A percentile compares a stretch with the other conserved stretches of the same genome.
These are phyloP conservation scores for Brachionus paranguensis DNA, from an alignment of 1,140 invertebrate species.

Conservation along the genomic window DNA sequence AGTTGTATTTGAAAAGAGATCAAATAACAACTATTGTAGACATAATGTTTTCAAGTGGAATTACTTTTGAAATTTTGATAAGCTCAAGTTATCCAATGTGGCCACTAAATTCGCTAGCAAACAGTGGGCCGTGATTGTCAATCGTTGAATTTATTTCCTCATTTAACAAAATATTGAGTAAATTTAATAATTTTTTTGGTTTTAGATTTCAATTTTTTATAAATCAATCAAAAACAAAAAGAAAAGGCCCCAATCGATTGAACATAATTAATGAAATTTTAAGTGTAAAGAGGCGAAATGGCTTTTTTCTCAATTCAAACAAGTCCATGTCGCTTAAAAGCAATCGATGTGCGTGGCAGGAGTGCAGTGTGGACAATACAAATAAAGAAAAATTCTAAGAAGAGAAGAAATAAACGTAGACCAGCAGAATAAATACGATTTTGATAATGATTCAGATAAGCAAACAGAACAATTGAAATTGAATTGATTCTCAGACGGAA, in stretches of 20 bases:
- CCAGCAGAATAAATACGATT: slow-evolving; percentile 21
- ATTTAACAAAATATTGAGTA: background rate
- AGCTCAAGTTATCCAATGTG: background rate
- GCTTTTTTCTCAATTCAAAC: background rate
- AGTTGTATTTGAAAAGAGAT: slow-evolving; percentile 6
- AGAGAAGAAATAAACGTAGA: background rate
- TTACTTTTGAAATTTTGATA: background rate
- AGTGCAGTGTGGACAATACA: background rate
- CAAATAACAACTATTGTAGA: slow-evolving; percentile 18
- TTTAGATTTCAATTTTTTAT: background rate
- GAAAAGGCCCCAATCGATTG: background rate
- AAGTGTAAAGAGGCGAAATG: background rate
- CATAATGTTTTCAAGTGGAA: background rate
- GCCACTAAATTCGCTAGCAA: background rate
- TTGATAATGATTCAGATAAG: slow-evolving; percentile 30
- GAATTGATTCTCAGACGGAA: slow-evolving; percentile 31
- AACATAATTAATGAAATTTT: background rate
- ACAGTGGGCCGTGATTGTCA: background rate
- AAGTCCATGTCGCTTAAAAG: background rate
- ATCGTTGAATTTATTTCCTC: too few relatives aligned
- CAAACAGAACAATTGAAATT: slow-evolving; percentile 29
- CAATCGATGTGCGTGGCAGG: background rate
- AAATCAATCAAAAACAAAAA: background rate
- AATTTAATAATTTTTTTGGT: background rate
- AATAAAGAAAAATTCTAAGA: background rate